Conservation (phyloP, 2,113 vertebrate species). For the Toxostoma redivivum region DNA sequence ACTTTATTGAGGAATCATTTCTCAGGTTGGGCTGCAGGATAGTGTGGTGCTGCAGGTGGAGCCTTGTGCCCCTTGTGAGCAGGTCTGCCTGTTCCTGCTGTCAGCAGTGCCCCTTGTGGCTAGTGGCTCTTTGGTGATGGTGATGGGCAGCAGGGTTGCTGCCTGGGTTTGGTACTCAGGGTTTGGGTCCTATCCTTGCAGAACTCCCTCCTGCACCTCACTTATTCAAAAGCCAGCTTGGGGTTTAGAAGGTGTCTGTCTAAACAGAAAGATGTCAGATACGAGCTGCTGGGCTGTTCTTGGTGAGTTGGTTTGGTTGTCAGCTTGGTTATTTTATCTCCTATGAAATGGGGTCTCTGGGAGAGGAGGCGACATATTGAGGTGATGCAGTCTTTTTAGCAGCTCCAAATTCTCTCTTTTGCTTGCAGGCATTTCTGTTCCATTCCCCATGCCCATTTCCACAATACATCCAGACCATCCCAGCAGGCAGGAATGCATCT, state of each 20-base stretch:
- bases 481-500: background rate
- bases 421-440: background rate
- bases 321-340: background rate
- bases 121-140: background rate
- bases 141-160: background rate
- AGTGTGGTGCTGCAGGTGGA: background rate
- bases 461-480: accelerated
- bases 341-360: background rate
- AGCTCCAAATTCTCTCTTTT: background rate
- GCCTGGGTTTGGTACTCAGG: background rate
- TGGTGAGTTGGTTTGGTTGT: background rate
- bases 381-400: background rate
- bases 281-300: background rate
- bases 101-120: background rate
- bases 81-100: background rate
- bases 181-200: background rate
- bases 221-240: background rate
- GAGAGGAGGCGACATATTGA: background rate
- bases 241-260: background rate
- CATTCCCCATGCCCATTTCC: background rate
- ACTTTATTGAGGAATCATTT: background rate
- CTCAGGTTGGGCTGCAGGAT: background rate
- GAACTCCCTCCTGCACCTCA: background rate
- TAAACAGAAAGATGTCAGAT: background rate
- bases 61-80: background rate